phyloP scores from a whole-genome alignment of 37 sponge, comb jelly and placozoan genomes.

The Chondrosia reniformis region DNA sequence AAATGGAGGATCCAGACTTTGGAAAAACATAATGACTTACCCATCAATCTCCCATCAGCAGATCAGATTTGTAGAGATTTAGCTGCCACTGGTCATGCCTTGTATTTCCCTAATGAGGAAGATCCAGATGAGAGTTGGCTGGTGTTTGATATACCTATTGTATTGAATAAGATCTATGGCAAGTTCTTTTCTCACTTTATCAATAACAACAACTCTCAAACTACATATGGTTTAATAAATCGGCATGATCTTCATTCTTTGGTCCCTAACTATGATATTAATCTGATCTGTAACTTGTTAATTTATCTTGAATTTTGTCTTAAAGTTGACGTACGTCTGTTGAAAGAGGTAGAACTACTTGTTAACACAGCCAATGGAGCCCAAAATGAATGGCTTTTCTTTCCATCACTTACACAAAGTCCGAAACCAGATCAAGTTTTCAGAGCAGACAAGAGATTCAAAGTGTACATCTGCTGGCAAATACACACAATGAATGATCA shows the following conservation, averaged over 20 bases:
- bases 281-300: background rate
- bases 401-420: background rate
- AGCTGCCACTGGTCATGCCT: background rate
- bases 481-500: background rate
- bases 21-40: too few species aligned
- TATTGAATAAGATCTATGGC: background rate
- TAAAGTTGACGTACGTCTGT: background rate
- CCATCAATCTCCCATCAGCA: conserved; percentile 2
- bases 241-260: background rate
- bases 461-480: background rate
- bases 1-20: too few species aligned
- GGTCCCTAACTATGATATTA: background rate
- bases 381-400: background rate
- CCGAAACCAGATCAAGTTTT: background rate
- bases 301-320: background rate
- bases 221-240: too few species aligned
- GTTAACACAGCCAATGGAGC: background rate
- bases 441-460: background rate
- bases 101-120: background rate
- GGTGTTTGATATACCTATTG: background rate
- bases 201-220: too few species aligned
- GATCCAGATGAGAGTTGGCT: background rate
- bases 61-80: background rate
- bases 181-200: background rate
- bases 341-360: background rate